These are phyloP conservation scores for Trilocha varians DNA, from an alignment of 2,888 invertebrate species.

Conservation along the genomic window DNA sequence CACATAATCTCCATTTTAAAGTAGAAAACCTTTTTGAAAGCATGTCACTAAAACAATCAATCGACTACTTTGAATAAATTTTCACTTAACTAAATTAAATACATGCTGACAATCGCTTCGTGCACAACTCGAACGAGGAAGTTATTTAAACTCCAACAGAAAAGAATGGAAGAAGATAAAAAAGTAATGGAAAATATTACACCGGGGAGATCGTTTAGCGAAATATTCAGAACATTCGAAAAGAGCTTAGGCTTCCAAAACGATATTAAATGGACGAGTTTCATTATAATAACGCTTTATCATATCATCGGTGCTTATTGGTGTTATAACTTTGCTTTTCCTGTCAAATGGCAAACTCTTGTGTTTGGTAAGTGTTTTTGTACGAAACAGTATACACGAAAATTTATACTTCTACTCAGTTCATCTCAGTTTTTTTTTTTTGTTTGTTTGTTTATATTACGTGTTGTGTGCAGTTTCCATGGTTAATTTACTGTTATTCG, in stretches of 20 bases:
- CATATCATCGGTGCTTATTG: constrained; percentile 53
- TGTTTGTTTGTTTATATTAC: no score
- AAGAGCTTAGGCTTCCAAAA: constrained; percentile 56
- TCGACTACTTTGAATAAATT: background rate
- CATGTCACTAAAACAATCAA: background rate
- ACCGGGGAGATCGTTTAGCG: constrained; percentile 27
- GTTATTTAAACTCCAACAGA: background rate
- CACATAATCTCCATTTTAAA: background rate
- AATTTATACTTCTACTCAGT: no score
- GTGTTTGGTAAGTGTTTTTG: constrained; percentile 53
- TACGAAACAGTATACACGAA: no score
- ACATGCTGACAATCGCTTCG: background rate
- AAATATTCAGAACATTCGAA: constrained; percentile 42
- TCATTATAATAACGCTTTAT: constrained; percentile 44
- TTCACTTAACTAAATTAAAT: background rate
- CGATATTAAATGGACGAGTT: constrained; percentile 58
- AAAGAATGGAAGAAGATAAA: constrained; percentile 24
- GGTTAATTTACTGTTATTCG: no score
- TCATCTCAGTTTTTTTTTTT: no score
- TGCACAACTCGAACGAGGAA: background rate
- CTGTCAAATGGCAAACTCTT: constrained; percentile 57
- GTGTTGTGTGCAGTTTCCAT: no score
- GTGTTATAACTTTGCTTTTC: constrained; percentile 52
- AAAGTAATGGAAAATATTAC: constrained; percentile 11
- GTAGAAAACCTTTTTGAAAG: background rate